These are phyloP conservation scores for Thera obeliscata DNA, from an alignment of 2,888 invertebrate species.

Conservation along the genomic window DNA sequence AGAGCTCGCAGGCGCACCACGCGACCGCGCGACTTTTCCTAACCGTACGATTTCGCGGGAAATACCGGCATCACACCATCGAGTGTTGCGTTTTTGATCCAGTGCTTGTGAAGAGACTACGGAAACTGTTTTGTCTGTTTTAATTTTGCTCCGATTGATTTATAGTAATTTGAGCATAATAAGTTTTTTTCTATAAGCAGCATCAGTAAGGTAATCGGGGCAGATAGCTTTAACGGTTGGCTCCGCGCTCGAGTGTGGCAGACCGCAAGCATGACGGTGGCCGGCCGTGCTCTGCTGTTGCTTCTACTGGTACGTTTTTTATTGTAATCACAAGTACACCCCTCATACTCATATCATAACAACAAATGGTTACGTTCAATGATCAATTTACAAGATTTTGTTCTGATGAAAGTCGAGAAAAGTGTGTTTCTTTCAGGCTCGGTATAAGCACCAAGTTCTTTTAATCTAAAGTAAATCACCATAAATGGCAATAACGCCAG, in stretches of 20 bases:
- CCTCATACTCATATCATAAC: background rate
- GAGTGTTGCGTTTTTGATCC: slow-evolving; percentile 34
- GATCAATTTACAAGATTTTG: no score
- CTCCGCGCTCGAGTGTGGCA: slow-evolving; percentile 82
- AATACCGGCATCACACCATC: slow-evolving; percentile 41
- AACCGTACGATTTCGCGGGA: slow-evolving; percentile 48
- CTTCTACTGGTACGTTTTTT: slow-evolving; percentile 72
- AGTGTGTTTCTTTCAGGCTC: no score
- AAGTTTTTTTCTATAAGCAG: slow-evolving; percentile 67
- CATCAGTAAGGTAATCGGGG: slow-evolving; percentile 81
- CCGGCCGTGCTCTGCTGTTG: slow-evolving; percentile 74
- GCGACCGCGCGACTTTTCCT: slow-evolving; percentile 49
- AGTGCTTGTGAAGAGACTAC: slow-evolving; percentile 51
- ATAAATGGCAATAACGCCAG: no score
- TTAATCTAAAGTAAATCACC: no score
- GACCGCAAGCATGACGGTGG: slow-evolving; percentile 83
- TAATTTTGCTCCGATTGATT: slow-evolving; percentile 34
- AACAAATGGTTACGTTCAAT: background rate
- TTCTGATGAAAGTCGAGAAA: no score
- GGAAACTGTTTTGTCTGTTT: slow-evolving; percentile 45
- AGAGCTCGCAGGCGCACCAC: slow-evolving; percentile 70
- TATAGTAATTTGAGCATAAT: slow-evolving; percentile 36
- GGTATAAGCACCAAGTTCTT: no score
- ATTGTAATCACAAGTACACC: slow-evolving; percentile 9
- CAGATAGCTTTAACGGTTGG: slow-evolving; percentile 83